A percentile compares a stretch with the other conserved stretches of the same genome.
Evolutionary conservation across 2,113 vertebrate genomes (phyloP).

Genomic region (Malaclemys terrapin): DNA sequence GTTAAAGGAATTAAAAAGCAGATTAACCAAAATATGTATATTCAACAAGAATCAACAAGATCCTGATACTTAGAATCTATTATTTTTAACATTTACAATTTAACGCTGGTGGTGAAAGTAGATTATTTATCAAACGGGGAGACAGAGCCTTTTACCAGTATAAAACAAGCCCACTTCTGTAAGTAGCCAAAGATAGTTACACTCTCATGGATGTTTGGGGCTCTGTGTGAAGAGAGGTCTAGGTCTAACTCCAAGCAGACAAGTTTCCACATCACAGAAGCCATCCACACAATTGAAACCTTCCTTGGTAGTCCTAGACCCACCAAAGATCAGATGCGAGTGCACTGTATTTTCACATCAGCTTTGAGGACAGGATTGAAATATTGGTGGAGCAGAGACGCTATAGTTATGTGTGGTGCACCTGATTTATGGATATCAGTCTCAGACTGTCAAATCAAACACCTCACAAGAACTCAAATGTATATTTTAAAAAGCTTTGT

Average conservation of each 20-base stretch:
- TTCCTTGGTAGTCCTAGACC: background rate
- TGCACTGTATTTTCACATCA: background rate
- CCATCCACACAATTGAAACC: background rate
- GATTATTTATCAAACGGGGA: background rate
- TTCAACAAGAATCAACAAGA: background rate
- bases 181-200: background rate
- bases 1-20: background rate
- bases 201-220: background rate
- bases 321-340: background rate
- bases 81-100: background rate
- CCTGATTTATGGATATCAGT: background rate
- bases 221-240: background rate
- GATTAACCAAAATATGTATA: background rate
- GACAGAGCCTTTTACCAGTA: background rate
- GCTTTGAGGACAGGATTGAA: background rate
- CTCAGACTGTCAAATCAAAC: background rate
- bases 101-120: background rate
- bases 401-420: background rate
- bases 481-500: background rate
- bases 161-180: background rate
- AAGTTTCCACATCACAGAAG: background rate
- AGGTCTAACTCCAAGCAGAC: background rate
- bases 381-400: background rate
- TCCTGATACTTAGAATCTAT: background rate
- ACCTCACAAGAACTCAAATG: background rate